Evolutionary conservation across 1,140 invertebrate genomes (phyloP).

Genomic region (Zaprionus taronus): DNA sequence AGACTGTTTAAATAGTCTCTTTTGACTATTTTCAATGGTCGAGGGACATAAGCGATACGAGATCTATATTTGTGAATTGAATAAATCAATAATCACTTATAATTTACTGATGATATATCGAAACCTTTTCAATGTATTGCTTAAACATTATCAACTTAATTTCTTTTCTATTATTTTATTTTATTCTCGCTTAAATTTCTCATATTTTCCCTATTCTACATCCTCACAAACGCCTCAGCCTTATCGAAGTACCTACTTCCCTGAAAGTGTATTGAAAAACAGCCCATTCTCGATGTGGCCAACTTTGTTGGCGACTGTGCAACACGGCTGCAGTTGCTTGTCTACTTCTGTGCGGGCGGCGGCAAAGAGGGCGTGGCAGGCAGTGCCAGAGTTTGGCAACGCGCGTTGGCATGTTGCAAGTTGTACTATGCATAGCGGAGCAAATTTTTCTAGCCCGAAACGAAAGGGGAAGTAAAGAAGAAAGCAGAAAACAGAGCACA

Average conservation of each 20-base stretch:
- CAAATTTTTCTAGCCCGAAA: constrained; percentile 6
- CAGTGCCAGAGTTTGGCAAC: constrained; percentile 37
- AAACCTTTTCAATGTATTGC: too few species aligned
- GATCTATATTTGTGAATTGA: too few species aligned
- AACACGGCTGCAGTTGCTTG: constrained; percentile 1
- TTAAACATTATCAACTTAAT: too few species aligned
- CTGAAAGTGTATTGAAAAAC: constrained; percentile 23
- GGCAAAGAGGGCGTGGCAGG: constrained; percentile 31
- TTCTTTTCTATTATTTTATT: not conserved
- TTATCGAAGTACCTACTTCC: not conserved
- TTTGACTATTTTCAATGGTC: too few species aligned
- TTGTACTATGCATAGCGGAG: constrained; percentile 11
- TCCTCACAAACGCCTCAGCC: not conserved
- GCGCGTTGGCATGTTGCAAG: constrained; percentile 44
- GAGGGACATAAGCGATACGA: too few species aligned
- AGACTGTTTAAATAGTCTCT: too few species aligned
- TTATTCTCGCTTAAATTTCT: too few species aligned
- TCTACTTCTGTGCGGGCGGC: constrained; percentile 4
- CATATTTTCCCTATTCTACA: not conserved
- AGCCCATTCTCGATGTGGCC: constrained; percentile 44
- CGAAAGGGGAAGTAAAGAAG: not conserved
- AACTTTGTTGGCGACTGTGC: constrained; percentile 30
- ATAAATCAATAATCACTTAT: too few species aligned
- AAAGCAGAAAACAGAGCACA: constrained; percentile 21
- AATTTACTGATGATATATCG: too few species aligned